A percentile compares a stretch with the other conserved stretches of the same genome.
Evolutionary conservation across 2,888 invertebrate genomes (phyloP).

Genomic region (Achlya flavicornis): DNA sequence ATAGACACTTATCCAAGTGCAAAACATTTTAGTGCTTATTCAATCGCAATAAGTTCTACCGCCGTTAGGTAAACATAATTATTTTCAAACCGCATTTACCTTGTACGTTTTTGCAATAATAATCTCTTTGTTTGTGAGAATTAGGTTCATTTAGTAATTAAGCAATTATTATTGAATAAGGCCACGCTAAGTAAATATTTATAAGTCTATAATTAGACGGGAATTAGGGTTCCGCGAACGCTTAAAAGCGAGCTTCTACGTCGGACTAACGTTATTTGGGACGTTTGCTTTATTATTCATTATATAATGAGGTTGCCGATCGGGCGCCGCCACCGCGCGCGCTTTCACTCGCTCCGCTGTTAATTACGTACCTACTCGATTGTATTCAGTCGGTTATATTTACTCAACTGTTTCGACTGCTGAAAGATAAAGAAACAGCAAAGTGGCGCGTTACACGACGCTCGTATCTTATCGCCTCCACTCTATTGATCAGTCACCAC

Average conservation of each 20-base stretch:
- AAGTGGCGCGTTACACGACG: slow-evolving; percentile 68
- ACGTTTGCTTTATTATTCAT: slow-evolving; percentile 79
- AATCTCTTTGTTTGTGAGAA: slow-evolving; percentile 48
- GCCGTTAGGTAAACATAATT: neutral
- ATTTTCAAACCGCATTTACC: slow-evolving; percentile 8
- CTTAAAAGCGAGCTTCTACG: slow-evolving; percentile 55
- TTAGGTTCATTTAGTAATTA: slow-evolving; percentile 40
- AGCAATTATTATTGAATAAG: slow-evolving; percentile 39
- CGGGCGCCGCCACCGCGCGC: slow-evolving; percentile 55
- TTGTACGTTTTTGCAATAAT: slow-evolving; percentile 38
- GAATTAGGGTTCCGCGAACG: slow-evolving; percentile 40
- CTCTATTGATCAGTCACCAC: slow-evolving; percentile 80
- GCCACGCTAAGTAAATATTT: slow-evolving; percentile 47
- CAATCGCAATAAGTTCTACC: neutral
- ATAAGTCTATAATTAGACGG: slow-evolving; percentile 31
- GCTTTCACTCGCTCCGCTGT: slow-evolving; percentile 79
- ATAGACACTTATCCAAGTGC: neutral
- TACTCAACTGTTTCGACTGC: slow-evolving; percentile 79
- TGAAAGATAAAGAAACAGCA: slow-evolving; percentile 79
- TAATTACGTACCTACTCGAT: slow-evolving; percentile 71
- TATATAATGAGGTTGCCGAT: slow-evolving; percentile 76
- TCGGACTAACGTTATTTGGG: slow-evolving; percentile 64
- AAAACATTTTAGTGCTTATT: slow-evolving; percentile 10
- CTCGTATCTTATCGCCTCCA: slow-evolving; percentile 78
- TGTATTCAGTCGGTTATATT: slow-evolving; percentile 76